These are phyloP conservation scores for Apostichopus parvimensis DNA, from an alignment of 35 echinoderm and acorn worm species.

Conservation along the genomic window DNA sequence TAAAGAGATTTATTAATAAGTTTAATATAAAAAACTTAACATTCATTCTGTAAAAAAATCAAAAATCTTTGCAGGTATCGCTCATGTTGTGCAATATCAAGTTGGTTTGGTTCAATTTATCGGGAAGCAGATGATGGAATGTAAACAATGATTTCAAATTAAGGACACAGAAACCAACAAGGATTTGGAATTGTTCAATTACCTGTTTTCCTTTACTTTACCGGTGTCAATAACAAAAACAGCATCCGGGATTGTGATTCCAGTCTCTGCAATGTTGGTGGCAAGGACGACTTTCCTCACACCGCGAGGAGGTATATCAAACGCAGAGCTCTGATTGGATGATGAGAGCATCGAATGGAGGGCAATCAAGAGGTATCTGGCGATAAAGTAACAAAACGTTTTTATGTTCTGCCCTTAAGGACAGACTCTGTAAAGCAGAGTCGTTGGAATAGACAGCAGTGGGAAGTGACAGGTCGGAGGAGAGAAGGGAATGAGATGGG, in stretches of 20 bases:
- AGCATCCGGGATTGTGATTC: conserved; percentile 91
- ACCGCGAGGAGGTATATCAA: conserved; percentile 70
- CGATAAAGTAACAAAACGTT: background rate
- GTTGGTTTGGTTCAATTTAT: too few species aligned
- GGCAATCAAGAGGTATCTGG: conserved; percentile 75
- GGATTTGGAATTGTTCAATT: background rate
- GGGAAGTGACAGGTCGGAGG: background rate
- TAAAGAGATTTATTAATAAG: too few species aligned
- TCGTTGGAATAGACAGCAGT: background rate
- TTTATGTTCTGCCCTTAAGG: too few species aligned
- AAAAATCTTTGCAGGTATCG: too few species aligned
- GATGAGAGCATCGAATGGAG: conserved; percentile 93
- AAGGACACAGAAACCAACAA: too few species aligned
- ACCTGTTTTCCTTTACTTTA: conserved; percentile 96
- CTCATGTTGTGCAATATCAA: too few species aligned
- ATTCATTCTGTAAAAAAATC: too few species aligned
- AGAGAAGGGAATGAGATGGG: background rate
- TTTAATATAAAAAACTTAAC: too few species aligned
- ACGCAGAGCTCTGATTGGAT: conserved; percentile 85
- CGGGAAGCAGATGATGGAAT: too few species aligned
- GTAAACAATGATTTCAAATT: too few species aligned
- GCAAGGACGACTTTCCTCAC: conserved; percentile 90
- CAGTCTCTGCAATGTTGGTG: conserved; percentile 96
- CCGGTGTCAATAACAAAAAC: conserved; percentile 97
- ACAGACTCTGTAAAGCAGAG: too few species aligned